phyloP scores from a whole-genome alignment of 2,113 vertebrate species.

The Tylochromis polylepis region DNA sequence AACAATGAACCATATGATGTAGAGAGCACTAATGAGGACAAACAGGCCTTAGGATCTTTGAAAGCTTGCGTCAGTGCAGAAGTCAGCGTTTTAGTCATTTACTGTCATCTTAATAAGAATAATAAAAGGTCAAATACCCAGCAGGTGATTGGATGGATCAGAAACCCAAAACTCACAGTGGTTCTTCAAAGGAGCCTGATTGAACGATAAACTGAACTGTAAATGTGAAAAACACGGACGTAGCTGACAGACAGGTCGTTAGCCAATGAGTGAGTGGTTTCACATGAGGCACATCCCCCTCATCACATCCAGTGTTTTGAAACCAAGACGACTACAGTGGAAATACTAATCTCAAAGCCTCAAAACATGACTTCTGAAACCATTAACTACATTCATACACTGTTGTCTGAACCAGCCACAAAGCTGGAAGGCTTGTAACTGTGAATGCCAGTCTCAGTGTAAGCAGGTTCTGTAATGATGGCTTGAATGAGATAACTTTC shows the following conservation, averaged over 20 bases:
- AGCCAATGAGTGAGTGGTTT: neutral
- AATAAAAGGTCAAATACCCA: neutral
- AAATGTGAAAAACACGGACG: rapidly evolving
- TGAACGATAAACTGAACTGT: neutral
- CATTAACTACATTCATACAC: neutral
- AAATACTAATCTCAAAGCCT: neutral
- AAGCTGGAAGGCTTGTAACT: neutral
- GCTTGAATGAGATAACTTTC: neutral
- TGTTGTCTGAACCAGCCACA: neutral
- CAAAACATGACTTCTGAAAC: neutral
- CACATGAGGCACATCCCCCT: neutral
- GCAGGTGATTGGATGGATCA: neutral
- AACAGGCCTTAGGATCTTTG: neutral
- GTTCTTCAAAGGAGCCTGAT: neutral
- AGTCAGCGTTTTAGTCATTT: neutral
- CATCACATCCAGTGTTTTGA: neutral
- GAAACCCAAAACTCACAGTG: neutral
- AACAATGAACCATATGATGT: neutral
- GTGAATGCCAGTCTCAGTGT: neutral
- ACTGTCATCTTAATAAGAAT: neutral
- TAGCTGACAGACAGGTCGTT: neutral
- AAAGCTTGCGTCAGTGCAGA: neutral
- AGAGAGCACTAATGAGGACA: neutral
- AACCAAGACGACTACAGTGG: neutral
- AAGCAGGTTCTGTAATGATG: neutral